phyloP scores from a whole-genome alignment of 2,888 invertebrate genomes.

The Mechanitis mazaeus region DNA sequence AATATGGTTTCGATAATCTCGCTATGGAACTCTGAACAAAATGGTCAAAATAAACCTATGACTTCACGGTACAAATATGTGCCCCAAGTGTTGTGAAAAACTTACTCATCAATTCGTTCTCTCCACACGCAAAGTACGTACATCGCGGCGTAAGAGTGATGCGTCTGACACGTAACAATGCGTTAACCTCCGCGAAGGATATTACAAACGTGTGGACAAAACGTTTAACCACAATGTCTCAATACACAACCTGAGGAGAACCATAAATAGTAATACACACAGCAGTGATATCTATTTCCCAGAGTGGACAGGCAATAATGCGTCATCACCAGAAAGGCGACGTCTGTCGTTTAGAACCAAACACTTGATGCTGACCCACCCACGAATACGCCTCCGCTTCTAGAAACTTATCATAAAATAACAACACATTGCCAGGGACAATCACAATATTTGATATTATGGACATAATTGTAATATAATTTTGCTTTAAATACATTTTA shows the following conservation, averaged over 20 bases:
- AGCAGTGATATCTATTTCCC: constrained; percentile 29
- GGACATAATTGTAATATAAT: too few species aligned
- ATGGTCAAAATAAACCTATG: constrained; percentile 18
- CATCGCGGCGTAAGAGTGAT: constrained; percentile 16
- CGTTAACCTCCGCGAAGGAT: constrained; percentile 23
- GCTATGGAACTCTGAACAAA: background rate
- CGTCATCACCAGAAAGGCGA: constrained; percentile 55
- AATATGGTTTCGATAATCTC: background rate
- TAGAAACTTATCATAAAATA: constrained; percentile 19
- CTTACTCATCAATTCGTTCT: constrained; percentile 34
- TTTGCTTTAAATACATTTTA: background rate
- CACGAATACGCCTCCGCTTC: constrained; percentile 46
- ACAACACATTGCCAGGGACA: constrained; percentile 1
- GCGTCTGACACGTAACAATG: constrained; percentile 27
- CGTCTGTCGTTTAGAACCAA: constrained; percentile 43
- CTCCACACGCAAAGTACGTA: constrained; percentile 17
- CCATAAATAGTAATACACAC: constrained; percentile 61
- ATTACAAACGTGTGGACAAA: constrained; percentile 27
- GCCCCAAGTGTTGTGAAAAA: constrained; percentile 27
- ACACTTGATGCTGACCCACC: constrained; percentile 51
- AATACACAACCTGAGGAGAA: constrained; percentile 32
- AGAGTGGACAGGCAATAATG: constrained; percentile 36
- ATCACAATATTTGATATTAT: background rate
- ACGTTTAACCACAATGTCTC: constrained; percentile 38
- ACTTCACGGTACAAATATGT: constrained; percentile 25